phyloP scores from a whole-genome alignment of 37 sponge, comb jelly and placozoan genomes.

The Halisarca cf. caerulea region DNA sequence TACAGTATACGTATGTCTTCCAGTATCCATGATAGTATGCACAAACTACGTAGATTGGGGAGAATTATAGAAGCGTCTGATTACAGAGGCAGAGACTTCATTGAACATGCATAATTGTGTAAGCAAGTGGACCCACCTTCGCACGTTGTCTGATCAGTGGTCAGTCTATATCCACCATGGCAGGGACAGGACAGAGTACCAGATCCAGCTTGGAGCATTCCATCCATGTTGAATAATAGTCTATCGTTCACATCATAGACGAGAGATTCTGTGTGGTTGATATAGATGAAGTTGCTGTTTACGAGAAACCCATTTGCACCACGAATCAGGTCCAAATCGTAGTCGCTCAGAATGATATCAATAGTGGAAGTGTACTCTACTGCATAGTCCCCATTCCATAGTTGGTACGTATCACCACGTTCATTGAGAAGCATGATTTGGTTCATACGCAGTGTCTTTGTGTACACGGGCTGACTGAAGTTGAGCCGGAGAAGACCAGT shows the following conservation, averaged over 20 bases:
- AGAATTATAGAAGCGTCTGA: too few species aligned
- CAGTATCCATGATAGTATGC: too few species aligned
- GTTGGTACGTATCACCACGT: neutral
- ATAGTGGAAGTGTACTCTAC: neutral
- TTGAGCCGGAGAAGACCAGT: neutral
- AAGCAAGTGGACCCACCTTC: neutral
- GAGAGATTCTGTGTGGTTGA: neutral
- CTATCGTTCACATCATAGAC: neutral
- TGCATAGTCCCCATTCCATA: neutral
- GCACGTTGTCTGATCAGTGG: neutral
- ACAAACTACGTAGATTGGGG: too few species aligned
- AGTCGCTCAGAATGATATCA: neutral
- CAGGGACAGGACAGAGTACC: neutral
- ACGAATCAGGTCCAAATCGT: neutral
- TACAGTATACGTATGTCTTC: too few species aligned
- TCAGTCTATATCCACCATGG: neutral
- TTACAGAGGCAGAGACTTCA: too few species aligned
- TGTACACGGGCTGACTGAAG: constrained; percentile 15
- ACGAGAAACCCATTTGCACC: neutral
- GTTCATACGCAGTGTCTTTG: neutral
- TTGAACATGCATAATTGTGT: neutral
- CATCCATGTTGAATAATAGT: neutral
- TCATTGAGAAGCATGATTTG: neutral
- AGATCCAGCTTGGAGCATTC: neutral
- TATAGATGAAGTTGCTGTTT: neutral